Evolutionary conservation across 2,113 vertebrate species (phyloP), one percentile per base, ranked within the genome.

Genomic region (Macroglossus sobrinus): DNA sequence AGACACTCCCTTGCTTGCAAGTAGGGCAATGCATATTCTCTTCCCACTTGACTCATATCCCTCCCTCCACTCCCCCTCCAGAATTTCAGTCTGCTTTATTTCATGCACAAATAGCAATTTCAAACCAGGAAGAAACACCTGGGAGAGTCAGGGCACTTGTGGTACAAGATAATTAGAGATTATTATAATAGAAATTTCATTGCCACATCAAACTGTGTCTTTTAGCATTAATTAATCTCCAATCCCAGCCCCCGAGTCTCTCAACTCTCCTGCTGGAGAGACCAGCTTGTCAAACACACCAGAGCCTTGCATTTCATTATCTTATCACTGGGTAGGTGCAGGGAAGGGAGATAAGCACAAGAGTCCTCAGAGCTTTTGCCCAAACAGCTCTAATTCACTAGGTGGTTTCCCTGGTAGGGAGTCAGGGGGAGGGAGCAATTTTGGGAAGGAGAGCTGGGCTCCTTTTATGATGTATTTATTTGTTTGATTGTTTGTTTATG

Each of bases 171-270:
- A 98, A 98, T 98, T 98, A 98, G 98, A 99, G 98, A 98, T 98
- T 98, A 98, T 98, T 98, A 98, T 98, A 98, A 99, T 98, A 96
- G 97, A 98, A 98, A 98, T 98, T 98, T 98, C 98, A 98, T 98
- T 98, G 98, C 98, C 98, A 98, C 98, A 98, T 98, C 98, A 98
- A 98, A 98, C 97, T 97, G 97, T 97, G 97, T 98, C 98, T 99
- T 99, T 98, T 98, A 98, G 98, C 98, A 98, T 98, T 98, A 98
- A 99, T 99, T 98, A 99, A 98, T 99, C 98, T 99, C 96, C 96
- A 97, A 96, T 98, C 94, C 96, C 97, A 97, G 97, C 95, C 97
- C 97, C 94, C 76, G 97, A 98, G 98, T 94, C 97, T 97, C 98
- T 84, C 96, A 5, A 94, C 94, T 97, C 33, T 22, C 22, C 33